Conservation (phyloP, 53 echinoderm and acorn worm species). For the Holothuria scabra region DNA sequence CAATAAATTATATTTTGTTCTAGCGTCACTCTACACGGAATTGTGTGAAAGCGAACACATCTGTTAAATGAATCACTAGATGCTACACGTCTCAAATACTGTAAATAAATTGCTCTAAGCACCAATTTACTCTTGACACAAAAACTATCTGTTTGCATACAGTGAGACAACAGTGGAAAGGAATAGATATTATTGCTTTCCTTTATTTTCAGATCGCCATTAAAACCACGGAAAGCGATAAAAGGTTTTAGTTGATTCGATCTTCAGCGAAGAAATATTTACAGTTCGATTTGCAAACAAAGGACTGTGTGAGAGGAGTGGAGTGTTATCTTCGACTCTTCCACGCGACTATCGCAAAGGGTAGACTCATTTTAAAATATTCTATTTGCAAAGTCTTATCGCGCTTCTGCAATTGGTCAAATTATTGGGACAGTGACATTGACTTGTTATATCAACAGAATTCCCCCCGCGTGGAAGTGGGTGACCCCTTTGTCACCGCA, state of each 20-base stretch:
- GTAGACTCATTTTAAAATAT: slow-evolving; percentile 41
- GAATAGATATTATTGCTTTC: slow-evolving; percentile 52
- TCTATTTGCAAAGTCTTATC: slow-evolving; percentile 36
- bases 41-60: slow-evolving; percentile 43
- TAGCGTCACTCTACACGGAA: slow-evolving; percentile 10
- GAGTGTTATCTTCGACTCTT: slow-evolving; percentile 48
- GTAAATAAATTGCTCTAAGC: slow-evolving; percentile 48
- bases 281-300: slow-evolving; percentile 50
- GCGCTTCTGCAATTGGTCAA: slow-evolving; percentile 40
- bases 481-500: slow-evolving; percentile 47
- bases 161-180: slow-evolving; percentile 41
- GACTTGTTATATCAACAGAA: slow-evolving; percentile 42
- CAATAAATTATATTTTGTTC: slow-evolving; percentile 30
- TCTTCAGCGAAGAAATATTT: slow-evolving; percentile 50
- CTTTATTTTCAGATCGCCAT: slow-evolving; percentile 41
- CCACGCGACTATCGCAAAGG: slow-evolving; percentile 49
- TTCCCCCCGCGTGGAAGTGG: slow-evolving; percentile 49
- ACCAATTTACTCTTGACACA: slow-evolving; percentile 54
- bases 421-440: slow-evolving; percentile 40
- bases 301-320: slow-evolving; percentile 19
- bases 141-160: slow-evolving; percentile 53
- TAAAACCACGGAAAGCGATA: slow-evolving; percentile 47
- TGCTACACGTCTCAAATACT: slow-evolving; percentile 48
- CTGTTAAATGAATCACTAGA: slow-evolving; percentile 49
- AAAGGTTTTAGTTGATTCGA: slow-evolving; percentile 47